Percentiles rank a stretch among this genome's conserved stretches.
Conservation (phyloP, 2,797 vertebrate species). For the Protonibea diacanthus region DNA sequence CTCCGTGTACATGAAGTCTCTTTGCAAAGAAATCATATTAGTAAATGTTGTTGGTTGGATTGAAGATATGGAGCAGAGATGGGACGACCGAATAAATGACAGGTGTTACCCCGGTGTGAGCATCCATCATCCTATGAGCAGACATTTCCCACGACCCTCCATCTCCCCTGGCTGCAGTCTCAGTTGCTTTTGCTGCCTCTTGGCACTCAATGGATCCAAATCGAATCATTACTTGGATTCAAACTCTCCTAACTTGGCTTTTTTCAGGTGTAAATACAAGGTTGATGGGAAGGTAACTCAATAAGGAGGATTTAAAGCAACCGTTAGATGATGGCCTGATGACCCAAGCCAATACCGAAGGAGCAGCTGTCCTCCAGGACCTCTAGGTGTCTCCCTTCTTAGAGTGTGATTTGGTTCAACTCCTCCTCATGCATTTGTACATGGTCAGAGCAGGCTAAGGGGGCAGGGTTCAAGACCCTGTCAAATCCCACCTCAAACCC, state of each 20-base stretch:
- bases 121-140: constrained; percentile 45
- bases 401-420: constrained; percentile 48
- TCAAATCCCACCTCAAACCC: constrained; percentile 73
- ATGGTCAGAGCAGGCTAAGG: constrained; percentile 37
- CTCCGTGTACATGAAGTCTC: constrained; percentile 56
- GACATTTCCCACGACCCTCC: constrained; percentile 58
- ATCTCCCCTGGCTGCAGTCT: constrained; percentile 43
- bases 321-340: constrained; percentile 43
- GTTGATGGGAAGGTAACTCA: constrained; percentile 69
- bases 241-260: constrained; percentile 52
- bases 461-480: constrained; percentile 65
- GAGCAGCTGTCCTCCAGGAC: constrained; percentile 47
- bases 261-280: constrained; percentile 72
- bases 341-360: constrained; percentile 32
- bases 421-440: constrained; percentile 61
- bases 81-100: constrained; percentile 48
- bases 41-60: constrained; percentile 54
- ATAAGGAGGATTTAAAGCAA: constrained; percentile 70
- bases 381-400: constrained; percentile 52
- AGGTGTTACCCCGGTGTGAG: constrained; percentile 24
- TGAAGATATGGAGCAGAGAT: constrained; percentile 35
- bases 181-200: constrained; percentile 47
- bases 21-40: constrained; percentile 51
- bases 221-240: constrained; percentile 70
- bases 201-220: constrained; percentile 61